These are phyloP conservation scores for Halocaridina rubra DNA, from an alignment of 2,888 invertebrate species.

Conservation along the genomic window DNA sequence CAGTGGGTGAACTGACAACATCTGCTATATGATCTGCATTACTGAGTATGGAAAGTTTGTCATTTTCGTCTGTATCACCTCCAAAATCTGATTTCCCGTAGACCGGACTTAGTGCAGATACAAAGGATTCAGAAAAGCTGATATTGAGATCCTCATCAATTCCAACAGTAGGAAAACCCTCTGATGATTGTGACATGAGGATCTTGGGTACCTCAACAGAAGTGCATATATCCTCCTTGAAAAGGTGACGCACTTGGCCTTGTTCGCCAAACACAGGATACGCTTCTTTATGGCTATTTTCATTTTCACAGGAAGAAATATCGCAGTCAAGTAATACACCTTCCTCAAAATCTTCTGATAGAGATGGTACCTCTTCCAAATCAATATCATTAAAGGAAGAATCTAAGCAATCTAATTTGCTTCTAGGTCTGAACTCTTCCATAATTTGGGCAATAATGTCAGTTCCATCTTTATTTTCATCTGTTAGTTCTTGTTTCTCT, in stretches of 20 bases:
- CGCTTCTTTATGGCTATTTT: too few relatives aligned
- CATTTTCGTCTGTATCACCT: too few relatives aligned
- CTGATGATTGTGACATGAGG: neutral
- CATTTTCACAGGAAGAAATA: too few relatives aligned
- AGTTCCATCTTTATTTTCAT: neutral
- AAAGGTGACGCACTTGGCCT: neutral
- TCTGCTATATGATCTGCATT: too few relatives aligned
- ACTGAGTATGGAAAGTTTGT: too few relatives aligned
- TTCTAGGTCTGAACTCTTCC: constrained; percentile 3
- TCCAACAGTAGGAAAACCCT: neutral
- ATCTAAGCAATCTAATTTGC: constrained; percentile 15
- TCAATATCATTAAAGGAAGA: neutral
- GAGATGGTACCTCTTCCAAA: neutral
- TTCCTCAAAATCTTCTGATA: neutral
- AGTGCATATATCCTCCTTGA: neutral
- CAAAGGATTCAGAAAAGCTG: too few relatives aligned
- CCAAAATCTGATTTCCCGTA: too few relatives aligned
- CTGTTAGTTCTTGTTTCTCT: too few relatives aligned
- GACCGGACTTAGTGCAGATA: too few relatives aligned
- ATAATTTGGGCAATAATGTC: neutral
- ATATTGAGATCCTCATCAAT: neutral
- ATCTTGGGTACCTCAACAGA: neutral
- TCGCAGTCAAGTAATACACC: neutral
- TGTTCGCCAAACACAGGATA: neutral
- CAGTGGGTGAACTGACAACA: too few relatives aligned